phyloP scores from a whole-genome alignment of 2,797 vertebrate genomes.

The Pipistrellus nathusii region DNA sequence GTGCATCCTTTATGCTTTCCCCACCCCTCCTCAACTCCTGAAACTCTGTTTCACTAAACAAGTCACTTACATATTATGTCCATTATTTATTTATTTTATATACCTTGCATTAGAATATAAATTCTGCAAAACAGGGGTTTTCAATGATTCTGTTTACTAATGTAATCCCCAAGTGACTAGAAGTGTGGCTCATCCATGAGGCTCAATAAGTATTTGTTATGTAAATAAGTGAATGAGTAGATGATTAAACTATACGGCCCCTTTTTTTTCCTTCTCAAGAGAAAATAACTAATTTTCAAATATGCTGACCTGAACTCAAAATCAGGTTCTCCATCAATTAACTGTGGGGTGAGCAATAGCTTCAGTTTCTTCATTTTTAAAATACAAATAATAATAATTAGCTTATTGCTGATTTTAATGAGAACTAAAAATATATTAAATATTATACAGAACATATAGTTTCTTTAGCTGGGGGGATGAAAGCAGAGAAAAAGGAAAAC shows the following conservation, averaged over 20 bases:
- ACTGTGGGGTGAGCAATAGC: not conserved
- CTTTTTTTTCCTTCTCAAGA: not conserved
- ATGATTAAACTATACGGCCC: not conserved
- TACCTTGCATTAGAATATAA: not conserved
- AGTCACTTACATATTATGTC: not conserved
- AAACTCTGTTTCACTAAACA: not conserved
- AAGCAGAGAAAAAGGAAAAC: not conserved
- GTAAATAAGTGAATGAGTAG: not conserved
- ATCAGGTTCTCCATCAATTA: not conserved
- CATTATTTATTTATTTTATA: not conserved
- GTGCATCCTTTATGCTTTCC: accelerated
- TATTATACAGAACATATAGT: not conserved
- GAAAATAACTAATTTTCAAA: not conserved
- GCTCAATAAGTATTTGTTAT: not conserved
- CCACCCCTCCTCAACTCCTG: not conserved
- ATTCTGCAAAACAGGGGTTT: not conserved
- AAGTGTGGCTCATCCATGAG: not conserved
- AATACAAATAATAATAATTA: not conserved
- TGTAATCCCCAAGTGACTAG: not conserved
- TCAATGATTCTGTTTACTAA: not conserved
- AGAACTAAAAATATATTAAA: not conserved
- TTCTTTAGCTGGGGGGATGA: not conserved
- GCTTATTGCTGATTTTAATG: not conserved
- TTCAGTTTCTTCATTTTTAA: not conserved
- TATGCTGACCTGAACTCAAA: not conserved